Evolutionary conservation across 2,113 vertebrate species (phyloP), one percentile per base, ranked within the genome.

Genomic region (Datnioides undecimradiatus): DNA sequence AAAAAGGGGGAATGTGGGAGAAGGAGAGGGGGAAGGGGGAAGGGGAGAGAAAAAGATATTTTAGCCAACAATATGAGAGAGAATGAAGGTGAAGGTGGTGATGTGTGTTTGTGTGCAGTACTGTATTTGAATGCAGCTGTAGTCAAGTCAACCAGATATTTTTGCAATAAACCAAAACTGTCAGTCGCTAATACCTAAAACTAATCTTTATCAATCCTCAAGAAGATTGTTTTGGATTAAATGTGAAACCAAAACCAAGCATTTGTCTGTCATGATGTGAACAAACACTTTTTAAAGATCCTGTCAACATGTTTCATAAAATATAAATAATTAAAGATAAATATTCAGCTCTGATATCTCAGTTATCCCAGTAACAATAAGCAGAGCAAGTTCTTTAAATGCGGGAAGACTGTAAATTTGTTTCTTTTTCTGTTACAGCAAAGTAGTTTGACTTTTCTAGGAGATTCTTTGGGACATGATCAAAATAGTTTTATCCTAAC

Each of bases 41-140:
- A 77, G 73, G 86, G 74, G 41, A 78, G 49, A 48, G 71, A 75
- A 80, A 74, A 59, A 74, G 6, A 87, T 55, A 83, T 87, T 91
- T 90, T 77, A 82, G 76, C 85, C 79, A 73, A 73, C 82, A 80
- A 40, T 86, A 58, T 74, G 25, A 72, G 46, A 64, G 57, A 19
- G 76, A 62, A 64, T 76, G 69, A 74, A 88, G 73, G 71, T 83
- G 71, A 84, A 74, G 62, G 36, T 46, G 49, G 73, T 48, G 13
- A 43, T 1, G 6, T 4, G 1, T 73, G 63, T 45, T 38, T 82
- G 74, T 76, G 73, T 66, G 60, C 16, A 29, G 36, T 46, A n/a
- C n/a, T n/a, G 16, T 29, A 33, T 21, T 49, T 6, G 46, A 41
- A 58, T 17, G 9, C n/a, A 49, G 51, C 41, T 21, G 1, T 9